Evolutionary conservation across 2,888 invertebrate genomes (phyloP), one percentile per base, ranked within the genome.

Genomic region (Oligia strigilis): DNA sequence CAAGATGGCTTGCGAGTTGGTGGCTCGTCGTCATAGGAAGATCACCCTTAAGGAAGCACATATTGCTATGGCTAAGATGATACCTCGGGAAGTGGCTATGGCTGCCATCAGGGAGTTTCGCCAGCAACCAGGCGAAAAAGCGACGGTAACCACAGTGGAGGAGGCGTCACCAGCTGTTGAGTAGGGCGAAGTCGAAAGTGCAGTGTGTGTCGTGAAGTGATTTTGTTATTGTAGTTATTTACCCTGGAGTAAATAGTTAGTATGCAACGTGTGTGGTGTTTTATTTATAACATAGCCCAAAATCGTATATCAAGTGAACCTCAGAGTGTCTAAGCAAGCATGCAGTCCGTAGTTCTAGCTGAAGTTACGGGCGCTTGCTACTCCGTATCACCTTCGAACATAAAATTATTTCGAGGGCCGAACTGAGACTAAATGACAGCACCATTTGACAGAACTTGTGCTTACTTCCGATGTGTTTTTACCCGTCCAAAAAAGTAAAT

Each of bases 31-130:
- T 0, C 14, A 72, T n/a, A 69, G 79, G 40, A 67, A 64, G 17
- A 58, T 82, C 14, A 79, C 64, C 5, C 14, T 79, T 4, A 72
- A 72, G 14, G 79, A 72, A 1, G 84, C 80, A 6, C 67, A 62
- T 0, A 19, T 58, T 2, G 80, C 58, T 4, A 67, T 82, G 79
- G 62, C 67, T 17, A 69, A n/a, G 14, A 49, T 79, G 49, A 64
- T 84, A 64, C 84, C 84, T n/a, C 55, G 40, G 2, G 84, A 72
- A 1, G 14, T 77, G 14, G 84, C 64, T n/a, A 69, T 84, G 84
- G 58, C 40, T 13, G 84, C 84, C 6, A 84, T 82, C 58, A 46
- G 58, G 62, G 69, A 84, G n/a, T 79, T 79, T 58, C 67, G 72
- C 14, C 69, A 14, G 23, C n/a, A 17, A 6, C 11, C 46, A 1